phyloP scores from a whole-genome alignment of 2,888 invertebrate genomes.

The Hipparchia semele region DNA sequence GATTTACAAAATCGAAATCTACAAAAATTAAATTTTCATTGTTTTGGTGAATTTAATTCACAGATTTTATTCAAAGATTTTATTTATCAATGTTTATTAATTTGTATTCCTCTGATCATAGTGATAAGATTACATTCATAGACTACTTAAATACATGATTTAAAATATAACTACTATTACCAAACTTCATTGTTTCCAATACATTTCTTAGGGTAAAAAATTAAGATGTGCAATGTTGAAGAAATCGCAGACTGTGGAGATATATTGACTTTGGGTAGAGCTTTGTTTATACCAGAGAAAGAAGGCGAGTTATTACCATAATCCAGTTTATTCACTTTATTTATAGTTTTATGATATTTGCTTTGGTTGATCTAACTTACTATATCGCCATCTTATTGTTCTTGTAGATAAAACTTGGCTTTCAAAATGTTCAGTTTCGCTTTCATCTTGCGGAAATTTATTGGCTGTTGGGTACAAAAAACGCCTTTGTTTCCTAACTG shows the following conservation, averaged over 20 bases:
- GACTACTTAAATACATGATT: too few species aligned
- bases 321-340: background rate
- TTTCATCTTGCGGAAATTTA: conserved; percentile 74
- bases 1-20: too few species aligned
- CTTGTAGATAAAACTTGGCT: conserved; percentile 73
- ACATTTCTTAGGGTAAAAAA: conserved; percentile 12
- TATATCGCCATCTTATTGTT: background rate
- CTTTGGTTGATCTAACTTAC: background rate
- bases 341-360: background rate
- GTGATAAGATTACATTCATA: too few species aligned
- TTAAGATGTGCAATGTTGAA: conserved; percentile 82
- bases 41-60: too few species aligned
- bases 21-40: too few species aligned
- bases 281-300: conserved; percentile 81
- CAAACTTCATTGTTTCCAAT: background rate
- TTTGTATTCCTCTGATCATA: too few species aligned
- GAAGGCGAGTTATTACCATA: conserved; percentile 57
- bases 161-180: too few species aligned
- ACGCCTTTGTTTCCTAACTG: conserved; percentile 69
- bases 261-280: conserved; percentile 82
- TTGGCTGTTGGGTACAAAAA: conserved; percentile 67
- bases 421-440: conserved; percentile 68
- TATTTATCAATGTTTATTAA: too few species aligned
- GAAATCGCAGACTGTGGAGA: conserved; percentile 84
- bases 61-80: too few species aligned